Percentiles rank a stretch among this genome's conserved stretches.
These are phyloP conservation scores for Chironomus striatipennis DNA, from an alignment of 1,140 invertebrate genomes.

Conservation along the genomic window DNA sequence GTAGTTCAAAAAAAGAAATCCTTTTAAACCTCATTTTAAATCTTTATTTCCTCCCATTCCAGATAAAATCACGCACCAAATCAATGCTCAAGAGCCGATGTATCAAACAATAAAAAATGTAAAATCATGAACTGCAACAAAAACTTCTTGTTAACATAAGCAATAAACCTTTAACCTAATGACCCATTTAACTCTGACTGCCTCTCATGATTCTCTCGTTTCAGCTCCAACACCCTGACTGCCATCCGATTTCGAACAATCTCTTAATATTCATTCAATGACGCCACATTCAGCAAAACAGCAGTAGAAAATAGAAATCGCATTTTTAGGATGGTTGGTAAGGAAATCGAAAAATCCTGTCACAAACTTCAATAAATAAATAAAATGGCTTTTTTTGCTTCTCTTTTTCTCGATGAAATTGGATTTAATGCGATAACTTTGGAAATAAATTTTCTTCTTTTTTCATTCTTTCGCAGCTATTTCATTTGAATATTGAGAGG, in stretches of 20 bases:
- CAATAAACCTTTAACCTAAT: constrained; percentile 18
- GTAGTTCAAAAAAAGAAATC: no score
- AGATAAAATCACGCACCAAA: no score
- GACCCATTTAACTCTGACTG: constrained; percentile 19
- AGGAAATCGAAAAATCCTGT: constrained; percentile 21
- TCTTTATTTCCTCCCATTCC: no score
- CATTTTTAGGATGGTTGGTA: no score
- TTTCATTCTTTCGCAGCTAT: background rate
- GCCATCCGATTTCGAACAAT: background rate
- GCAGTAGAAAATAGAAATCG: background rate
- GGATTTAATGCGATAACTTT: constrained; percentile 18
- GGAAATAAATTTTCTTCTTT: background rate
- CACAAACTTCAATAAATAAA: constrained; percentile 21
- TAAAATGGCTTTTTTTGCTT: constrained; percentile 21
- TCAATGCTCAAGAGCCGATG: no score
- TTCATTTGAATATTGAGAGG: background rate
- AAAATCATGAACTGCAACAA: constrained; percentile 17
- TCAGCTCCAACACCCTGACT: background rate
- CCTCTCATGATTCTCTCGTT: background rate
- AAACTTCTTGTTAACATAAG: constrained; percentile 12
- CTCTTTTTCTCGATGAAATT: constrained; percentile 1
- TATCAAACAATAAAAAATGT: background rate
- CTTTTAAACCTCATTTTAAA: no score
- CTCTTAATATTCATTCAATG: background rate
- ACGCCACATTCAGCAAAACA: background rate